phyloP scores from a whole-genome alignment of 2,888 invertebrate genomes.

The Pinctada fucata region DNA sequence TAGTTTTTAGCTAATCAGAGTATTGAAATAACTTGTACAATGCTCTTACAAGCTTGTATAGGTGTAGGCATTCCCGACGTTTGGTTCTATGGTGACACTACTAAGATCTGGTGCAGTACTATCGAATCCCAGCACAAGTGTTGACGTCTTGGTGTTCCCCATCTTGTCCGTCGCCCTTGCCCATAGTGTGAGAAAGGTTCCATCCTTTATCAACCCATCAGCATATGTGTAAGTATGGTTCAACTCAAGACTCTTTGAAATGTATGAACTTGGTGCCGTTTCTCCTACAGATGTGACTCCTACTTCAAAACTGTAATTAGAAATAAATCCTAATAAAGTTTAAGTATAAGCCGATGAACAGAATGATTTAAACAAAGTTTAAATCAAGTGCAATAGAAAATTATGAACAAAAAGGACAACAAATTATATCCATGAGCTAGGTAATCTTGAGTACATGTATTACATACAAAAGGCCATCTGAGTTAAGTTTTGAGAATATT shows the following conservation, averaged over 20 bases:
- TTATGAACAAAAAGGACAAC: no score
- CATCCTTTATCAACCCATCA: slow-evolving; percentile 14
- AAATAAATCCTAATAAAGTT: no score
- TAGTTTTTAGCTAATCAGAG: no score
- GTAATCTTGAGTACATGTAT: no score
- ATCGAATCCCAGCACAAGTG: slow-evolving; percentile 46
- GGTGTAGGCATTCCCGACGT: not conserved
- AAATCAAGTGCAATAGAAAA: no score
- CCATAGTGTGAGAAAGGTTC: slow-evolving; percentile 46
- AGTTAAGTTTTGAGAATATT: no score
- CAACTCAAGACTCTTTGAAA: slow-evolving; percentile 1
- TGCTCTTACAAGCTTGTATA: slow-evolving; percentile 10
- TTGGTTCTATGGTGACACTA: not conserved
- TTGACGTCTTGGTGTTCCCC: slow-evolving; percentile 35
- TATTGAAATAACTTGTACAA: not conserved
- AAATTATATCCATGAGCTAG: no score
- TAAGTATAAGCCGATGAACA: no score
- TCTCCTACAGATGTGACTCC: no score
- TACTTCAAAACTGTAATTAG: no score
- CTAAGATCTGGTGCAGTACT: slow-evolving; percentile 31
- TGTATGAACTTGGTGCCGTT: slow-evolving; percentile 2
- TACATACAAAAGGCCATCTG: no score
- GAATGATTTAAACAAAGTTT: no score
- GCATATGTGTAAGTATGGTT: not conserved
- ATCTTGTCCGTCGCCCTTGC: slow-evolving; percentile 48